Evolutionary conservation across 2,888 invertebrate species (phyloP), one percentile per base, ranked within the genome.

Genomic region (Coronaproctus castanopsis): DNA sequence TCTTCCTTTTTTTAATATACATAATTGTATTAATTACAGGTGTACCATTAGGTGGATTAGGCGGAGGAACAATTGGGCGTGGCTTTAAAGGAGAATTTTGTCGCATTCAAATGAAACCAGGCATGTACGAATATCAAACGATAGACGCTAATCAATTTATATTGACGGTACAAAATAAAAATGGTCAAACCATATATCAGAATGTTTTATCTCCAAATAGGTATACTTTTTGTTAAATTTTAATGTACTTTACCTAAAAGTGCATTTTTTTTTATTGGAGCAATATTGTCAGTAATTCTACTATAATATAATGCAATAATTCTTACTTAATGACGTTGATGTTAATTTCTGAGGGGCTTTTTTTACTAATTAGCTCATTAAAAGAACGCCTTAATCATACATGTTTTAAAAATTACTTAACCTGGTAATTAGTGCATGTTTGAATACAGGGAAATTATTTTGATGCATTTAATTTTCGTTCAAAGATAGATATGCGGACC

Each of bases 81-180:
- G 93, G 93, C 2, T 95, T 81, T 72, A 82, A 82, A 68, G 95
- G 95, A 20, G 91, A 92, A 73, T 95, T 95, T 73, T 91, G 92
- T 71, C 80, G 93, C 59, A 95, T 82, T 71, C 88, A 90, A 71
- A 76, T 96, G 69, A 80, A 81, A 63, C 95, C 95, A 1, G 93
- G 93, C 55, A 76, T 87, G 62, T 92, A 91, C 72, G 85, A 89
- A 68, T 87, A 90, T 71, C 78, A 85, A 66, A 82, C 82, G 3
- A 80, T 89, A 18, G 80, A 82, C 63, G 88, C 87, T 57, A 83
- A 91, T 74, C 88, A 93, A 74, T 95, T 95, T 72, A 89, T 93
- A 68, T 79, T 92, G 5, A 89, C 87, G 60, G 85, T 95, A 63
- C 79, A 79, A 70, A 79, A 85, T 73, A 76, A 73, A 21, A 76